These are phyloP conservation scores for Melanotaenia duboulayi DNA, from an alignment of 2,113 vertebrate genomes.

Conservation along the genomic window DNA sequence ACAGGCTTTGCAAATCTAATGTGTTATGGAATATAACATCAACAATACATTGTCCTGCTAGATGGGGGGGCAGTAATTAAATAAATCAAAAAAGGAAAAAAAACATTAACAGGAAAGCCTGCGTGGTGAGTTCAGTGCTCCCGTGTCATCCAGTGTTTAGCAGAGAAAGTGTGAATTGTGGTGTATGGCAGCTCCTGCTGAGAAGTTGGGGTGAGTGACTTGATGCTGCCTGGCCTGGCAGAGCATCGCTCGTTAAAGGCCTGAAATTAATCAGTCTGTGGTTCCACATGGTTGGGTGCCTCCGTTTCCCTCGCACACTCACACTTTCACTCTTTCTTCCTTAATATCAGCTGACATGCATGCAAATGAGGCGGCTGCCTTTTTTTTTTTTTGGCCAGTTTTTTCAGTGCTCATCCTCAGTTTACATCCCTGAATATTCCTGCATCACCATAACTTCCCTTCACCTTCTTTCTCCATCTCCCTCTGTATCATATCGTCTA, in stretches of 20 bases:
- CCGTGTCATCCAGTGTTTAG: slow-evolving; percentile 34
- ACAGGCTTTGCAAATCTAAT: slow-evolving; percentile 31
- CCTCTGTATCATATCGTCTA: slow-evolving; percentile 37
- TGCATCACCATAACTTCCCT: slow-evolving; percentile 5
- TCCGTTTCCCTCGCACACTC: slow-evolving; percentile 1
- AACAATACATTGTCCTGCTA: slow-evolving; percentile 32
- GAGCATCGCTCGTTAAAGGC: slow-evolving; percentile 65
- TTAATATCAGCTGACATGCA: slow-evolving; percentile 53
- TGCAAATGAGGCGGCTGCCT: slow-evolving; percentile 49
- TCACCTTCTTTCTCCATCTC: slow-evolving; percentile 23
- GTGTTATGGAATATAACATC: slow-evolving; percentile 46
- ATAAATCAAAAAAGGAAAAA: slow-evolving; percentile 29
- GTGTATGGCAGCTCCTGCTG: slow-evolving; percentile 62
- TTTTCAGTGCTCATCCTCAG: slow-evolving; percentile 49
- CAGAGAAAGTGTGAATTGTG: slow-evolving; percentile 52
- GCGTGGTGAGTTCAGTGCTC: slow-evolving; percentile 21
- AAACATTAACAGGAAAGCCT: slow-evolving; percentile 20
- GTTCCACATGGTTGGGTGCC: slow-evolving; percentile 60
- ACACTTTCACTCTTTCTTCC: slow-evolving; percentile 23
- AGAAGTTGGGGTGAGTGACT: slow-evolving; percentile 57
- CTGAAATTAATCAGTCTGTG: slow-evolving; percentile 70
- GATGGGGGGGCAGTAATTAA: slow-evolving; percentile 54
- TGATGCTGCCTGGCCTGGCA: slow-evolving; percentile 54
- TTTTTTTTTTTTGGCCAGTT: slow-evolving; percentile 22
- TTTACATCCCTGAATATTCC: slow-evolving; percentile 44